Conservation (phyloP, 2,888 invertebrate genomes). For the Pyrrhosoma nymphula region DNA sequence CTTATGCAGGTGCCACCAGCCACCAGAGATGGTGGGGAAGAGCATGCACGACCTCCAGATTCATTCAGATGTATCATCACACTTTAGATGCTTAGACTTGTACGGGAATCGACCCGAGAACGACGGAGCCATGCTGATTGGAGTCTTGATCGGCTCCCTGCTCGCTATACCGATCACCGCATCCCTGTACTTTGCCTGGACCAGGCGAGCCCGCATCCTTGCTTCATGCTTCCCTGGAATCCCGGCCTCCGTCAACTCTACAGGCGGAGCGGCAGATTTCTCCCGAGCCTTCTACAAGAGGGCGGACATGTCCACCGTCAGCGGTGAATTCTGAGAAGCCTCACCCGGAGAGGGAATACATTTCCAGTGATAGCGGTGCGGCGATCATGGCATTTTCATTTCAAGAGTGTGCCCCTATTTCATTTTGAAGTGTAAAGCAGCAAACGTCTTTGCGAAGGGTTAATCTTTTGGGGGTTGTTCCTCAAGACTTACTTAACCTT, state of each 20-base stretch:
- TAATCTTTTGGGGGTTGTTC: too few relatives aligned
- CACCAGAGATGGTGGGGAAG: slow-evolving; percentile 83
- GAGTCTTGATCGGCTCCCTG: slow-evolving; percentile 79
- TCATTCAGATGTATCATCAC: slow-evolving; percentile 76
- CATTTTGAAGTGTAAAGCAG: background rate
- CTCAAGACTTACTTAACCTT: too few relatives aligned
- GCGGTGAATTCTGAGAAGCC: background rate
- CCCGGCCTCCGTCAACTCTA: slow-evolving; percentile 81
- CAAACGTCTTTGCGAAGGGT: too few relatives aligned
- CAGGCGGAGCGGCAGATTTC: slow-evolving; percentile 81
- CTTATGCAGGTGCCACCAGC: slow-evolving; percentile 82
- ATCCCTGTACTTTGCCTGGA: slow-evolving; percentile 82
- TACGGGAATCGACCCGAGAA: slow-evolving; percentile 84
- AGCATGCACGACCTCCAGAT: slow-evolving; percentile 82
- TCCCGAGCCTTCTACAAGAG: slow-evolving; percentile 87
- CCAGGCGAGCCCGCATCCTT: slow-evolving; percentile 75
- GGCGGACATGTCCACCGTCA: slow-evolving; percentile 78
- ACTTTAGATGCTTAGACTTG: slow-evolving; percentile 84
- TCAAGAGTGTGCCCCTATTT: too few relatives aligned
- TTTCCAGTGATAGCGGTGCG: background rate
- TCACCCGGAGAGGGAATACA: background rate
- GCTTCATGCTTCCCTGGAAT: background rate
- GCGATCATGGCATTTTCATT: background rate
- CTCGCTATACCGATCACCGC: slow-evolving; percentile 85
- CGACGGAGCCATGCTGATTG: slow-evolving; percentile 85